Evolutionary conservation across 2,113 vertebrate genomes (phyloP).

Genomic region (Dissostichus mawsoni): DNA sequence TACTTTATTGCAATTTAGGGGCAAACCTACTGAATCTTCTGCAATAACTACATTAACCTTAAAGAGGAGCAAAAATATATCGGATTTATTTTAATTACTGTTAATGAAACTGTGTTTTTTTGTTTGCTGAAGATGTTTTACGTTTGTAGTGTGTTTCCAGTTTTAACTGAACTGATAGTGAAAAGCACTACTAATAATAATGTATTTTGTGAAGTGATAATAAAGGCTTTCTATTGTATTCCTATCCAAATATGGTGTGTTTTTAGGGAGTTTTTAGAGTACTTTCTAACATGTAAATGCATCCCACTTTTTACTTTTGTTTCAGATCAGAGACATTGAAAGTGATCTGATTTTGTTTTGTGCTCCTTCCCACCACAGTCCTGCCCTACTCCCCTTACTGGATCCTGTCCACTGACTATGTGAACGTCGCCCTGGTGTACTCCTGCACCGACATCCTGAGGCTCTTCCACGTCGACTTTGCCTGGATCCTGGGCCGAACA

Average conservation of each 20-base stretch:
- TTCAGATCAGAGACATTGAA: background rate
- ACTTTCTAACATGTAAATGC: background rate
- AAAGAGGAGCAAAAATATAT: no score
- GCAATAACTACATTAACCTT: no score
- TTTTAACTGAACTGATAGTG: no score
- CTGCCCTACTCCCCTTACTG: slow-evolving; percentile 91
- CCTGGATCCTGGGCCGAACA: slow-evolving; percentile 90
- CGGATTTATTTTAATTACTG: no score
- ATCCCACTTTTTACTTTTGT: background rate
- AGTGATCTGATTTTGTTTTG: background rate
- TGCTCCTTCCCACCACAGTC: slow-evolving; percentile 74
- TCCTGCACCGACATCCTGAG: slow-evolving; percentile 90
- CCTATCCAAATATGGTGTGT: background rate
- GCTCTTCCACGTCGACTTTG: slow-evolving; percentile 90
- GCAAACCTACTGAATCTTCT: background rate
- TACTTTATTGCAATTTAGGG: background rate
- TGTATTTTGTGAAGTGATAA: no score
- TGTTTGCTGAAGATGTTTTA: no score
- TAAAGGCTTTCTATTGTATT: no score
- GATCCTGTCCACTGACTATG: slow-evolving; percentile 93
- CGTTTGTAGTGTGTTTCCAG: no score
- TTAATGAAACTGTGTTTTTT: no score
- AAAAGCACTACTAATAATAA: no score
- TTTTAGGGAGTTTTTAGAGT: background rate
- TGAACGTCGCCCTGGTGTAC: slow-evolving; percentile 89